Evolutionary conservation across 1,140 invertebrate genomes (phyloP), one percentile per base, ranked within the genome.

Genomic region (Megathymus violae): DNA sequence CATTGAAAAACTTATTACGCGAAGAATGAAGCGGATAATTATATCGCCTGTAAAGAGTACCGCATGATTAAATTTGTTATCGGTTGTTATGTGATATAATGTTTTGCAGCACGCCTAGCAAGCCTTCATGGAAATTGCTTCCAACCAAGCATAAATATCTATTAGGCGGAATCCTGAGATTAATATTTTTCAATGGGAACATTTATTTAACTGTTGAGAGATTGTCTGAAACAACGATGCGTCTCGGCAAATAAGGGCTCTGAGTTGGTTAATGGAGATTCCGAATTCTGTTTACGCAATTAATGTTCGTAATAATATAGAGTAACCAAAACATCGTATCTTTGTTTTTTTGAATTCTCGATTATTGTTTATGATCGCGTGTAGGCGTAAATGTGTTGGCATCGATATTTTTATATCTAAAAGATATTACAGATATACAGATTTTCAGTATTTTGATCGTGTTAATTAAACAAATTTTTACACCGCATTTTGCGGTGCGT

Each of bases 121-220:
- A 74, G 69, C 68, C 79, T 83, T 80, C 72, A 74, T 74, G 64
- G 65, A 82, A 82, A 89, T 89, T 89, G 83, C 69, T 78, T 87
- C 67, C 80, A 70, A 75, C 78, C 76, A 80, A 69, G 85, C 87
- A 88, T 89, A 87, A 88, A 89, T 88, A 88, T 88, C 87, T 88
- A 88, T 89, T 84, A 89, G 76, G 71, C 69, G 68, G 69, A 74
- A 73, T 75, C 67, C 60, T 68, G 77, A 81, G 81, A 88, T 86
- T 86, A 82, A 87, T 86, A 87, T 89, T 89, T 89, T 89, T 89
- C 83, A 83, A 79, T 77, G 70, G 74, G 61, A 73, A 66, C 76
- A 71, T 82, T 81, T 81, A 72, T 82, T 73, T 76, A 71, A 76
- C 69, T 80, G 70, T 76, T 79, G 76, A 77, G 78, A 76, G 80